These are phyloP conservation scores for Dinocampus coccinellae DNA, from an alignment of 2,888 invertebrate genomes.

Conservation along the genomic window DNA sequence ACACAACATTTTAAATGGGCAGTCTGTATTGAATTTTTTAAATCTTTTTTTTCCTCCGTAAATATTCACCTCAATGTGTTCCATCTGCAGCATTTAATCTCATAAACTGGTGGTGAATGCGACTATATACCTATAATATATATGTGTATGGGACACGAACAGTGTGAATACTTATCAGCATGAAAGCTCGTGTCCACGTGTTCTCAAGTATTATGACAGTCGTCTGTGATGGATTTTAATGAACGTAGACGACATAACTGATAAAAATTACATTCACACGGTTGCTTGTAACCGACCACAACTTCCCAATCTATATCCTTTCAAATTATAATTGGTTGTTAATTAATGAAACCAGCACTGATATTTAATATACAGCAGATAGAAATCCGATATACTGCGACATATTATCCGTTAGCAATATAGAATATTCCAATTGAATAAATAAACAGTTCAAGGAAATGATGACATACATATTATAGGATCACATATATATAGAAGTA, in stretches of 20 bases:
- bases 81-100: slow-evolving; percentile 4
- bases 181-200: slow-evolving; percentile 25
- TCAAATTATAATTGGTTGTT: slow-evolving; percentile 13
- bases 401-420: not conserved
- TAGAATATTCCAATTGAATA: no score
- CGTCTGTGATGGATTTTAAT: slow-evolving; percentile 15
- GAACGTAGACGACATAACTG: slow-evolving; percentile 10
- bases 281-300: slow-evolving; percentile 30
- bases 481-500: slow-evolving; percentile 59
- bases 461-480: no score
- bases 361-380: slow-evolving; percentile 14
- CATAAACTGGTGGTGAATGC: not conserved
- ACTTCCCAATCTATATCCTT: slow-evolving; percentile 6
- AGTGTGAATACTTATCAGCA: slow-evolving; percentile 1
- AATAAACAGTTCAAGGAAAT: no score
- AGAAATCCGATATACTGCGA: not conserved
- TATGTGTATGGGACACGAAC: not conserved
- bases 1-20: no score
- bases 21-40: not conserved
- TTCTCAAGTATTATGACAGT: slow-evolving; percentile 21
- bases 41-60: not conserved
- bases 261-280: slow-evolving; percentile 43
- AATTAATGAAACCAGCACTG: slow-evolving; percentile 23
- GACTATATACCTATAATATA: slow-evolving; percentile 1
- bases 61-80: slow-evolving; percentile 4